Percentiles rank a stretch among this genome's conserved stretches.
Conservation (phyloP, 1,140 invertebrate genomes). For the Sitophilus oryzae region DNA sequence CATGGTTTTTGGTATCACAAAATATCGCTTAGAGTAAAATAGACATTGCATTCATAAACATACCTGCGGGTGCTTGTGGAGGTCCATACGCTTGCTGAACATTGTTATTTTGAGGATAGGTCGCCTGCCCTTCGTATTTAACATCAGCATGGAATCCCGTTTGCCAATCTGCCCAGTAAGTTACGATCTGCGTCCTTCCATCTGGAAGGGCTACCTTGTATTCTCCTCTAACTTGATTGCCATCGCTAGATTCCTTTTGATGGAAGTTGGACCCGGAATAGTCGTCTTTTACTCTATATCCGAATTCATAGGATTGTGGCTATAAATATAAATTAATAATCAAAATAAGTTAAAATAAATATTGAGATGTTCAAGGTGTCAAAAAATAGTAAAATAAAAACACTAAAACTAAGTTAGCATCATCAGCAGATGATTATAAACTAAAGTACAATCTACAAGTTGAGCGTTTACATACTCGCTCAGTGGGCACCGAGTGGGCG, state of each 20-base stretch:
- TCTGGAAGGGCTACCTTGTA: slow-evolving; percentile 70
- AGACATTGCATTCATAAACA: too few species aligned
- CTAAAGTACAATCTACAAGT: too few species aligned
- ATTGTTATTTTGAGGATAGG: slow-evolving; percentile 48
- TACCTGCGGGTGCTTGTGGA: too few species aligned
- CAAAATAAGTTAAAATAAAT: not conserved
- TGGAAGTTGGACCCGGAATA: slow-evolving; percentile 68
- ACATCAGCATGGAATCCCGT: slow-evolving; percentile 76
- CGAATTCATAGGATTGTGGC: slow-evolving; percentile 74
- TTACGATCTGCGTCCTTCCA: slow-evolving; percentile 65
- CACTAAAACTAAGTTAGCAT: too few species aligned
- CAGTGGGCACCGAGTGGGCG: too few species aligned
- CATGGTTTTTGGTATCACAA: too few species aligned
- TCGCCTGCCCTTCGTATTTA: slow-evolving; percentile 65
- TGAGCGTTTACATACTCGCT: too few species aligned
- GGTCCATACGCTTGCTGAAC: slow-evolving; percentile 16
- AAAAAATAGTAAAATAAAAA: not conserved
- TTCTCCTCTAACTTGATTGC: slow-evolving; percentile 63
- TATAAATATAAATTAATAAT: slow-evolving; percentile 42
- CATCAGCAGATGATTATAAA: too few species aligned
- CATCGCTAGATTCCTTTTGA: slow-evolving; percentile 63
- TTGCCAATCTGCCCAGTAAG: slow-evolving; percentile 72
- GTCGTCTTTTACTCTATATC: slow-evolving; percentile 69
- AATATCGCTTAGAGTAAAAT: too few species aligned
- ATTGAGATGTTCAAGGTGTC: not conserved